Base-by-base conservation (phyloP, 2,888 invertebrate species). In the Acronicta aceris region DNA sequence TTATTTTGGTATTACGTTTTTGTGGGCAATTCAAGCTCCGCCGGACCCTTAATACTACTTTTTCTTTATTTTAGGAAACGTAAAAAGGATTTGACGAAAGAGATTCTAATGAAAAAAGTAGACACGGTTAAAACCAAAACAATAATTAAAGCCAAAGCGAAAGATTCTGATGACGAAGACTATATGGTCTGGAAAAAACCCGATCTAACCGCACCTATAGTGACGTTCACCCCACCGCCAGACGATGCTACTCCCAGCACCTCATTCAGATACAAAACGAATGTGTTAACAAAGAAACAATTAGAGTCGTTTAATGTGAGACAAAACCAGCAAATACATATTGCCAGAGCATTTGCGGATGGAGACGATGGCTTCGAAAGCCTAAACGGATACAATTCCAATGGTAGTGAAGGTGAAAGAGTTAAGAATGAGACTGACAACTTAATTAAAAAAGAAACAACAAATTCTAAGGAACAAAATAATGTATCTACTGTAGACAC, bases 321-420 rank as follows among this genome's bases (percentile, higher is more conserved):
- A 59, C 90, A 90, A 59, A 86, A 86, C 54, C 79, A 85, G 46
- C 83, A 86, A 59, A 77, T 82, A 30, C 86, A 85, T 43, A 76
- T 84, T 41, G 82, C 86, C 0, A 83, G 85, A 79, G 85, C 88
- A 0, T 86, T 93, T 46, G 91, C 92, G 30, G 95, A 95, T 63
- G 95, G 97, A 83, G 98, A 98, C 82, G 98, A 98, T 83, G 98
- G 98, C 13, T 98, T 98, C 81, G 98, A 98, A 91, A 98, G 98
- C 86, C 95, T 98, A 9, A 97, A 97, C 79, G 97, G 97, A 10
- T 97, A 97, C 84, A 97, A 96, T 71, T 97, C 97, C 0, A 96
- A 96, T 80, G 96, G 96, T 55, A 97, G 97, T 72, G 93, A 95
- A 65, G 89, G 82, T 43, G 94, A 94, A 41, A 89, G 81, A 66